phyloP scores from a whole-genome alignment of 2,888 invertebrate species.

The Hedya salicella region DNA sequence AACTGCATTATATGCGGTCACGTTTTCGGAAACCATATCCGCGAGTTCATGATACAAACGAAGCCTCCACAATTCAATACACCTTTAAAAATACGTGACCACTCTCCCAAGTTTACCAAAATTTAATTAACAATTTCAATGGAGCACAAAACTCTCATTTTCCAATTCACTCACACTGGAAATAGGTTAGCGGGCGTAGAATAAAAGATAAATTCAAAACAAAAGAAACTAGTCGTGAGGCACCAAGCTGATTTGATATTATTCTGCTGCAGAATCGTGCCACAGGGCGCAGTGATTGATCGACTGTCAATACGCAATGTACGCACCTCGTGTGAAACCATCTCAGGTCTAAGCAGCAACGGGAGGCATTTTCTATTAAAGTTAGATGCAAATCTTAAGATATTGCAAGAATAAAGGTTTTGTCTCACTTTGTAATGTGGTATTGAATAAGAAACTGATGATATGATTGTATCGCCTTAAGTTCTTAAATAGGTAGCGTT shows the following conservation, averaged over 20 bases:
- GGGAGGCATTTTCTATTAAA: constrained; percentile 11
- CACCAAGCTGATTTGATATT: constrained; percentile 82
- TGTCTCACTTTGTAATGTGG: no score
- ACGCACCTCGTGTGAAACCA: constrained; percentile 37
- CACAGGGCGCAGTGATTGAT: constrained; percentile 75
- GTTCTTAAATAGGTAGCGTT: no score
- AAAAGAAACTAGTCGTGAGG: constrained; percentile 79
- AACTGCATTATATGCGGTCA: neutral
- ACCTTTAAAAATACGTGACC: constrained; percentile 19
- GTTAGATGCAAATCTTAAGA: constrained; percentile 16
- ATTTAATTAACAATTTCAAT: constrained; percentile 39
- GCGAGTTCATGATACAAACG: neutral
- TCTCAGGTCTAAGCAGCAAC: constrained; percentile 30
- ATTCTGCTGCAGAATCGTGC: constrained; percentile 77
- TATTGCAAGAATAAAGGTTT: neutral
- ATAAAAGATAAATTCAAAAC: constrained; percentile 64
- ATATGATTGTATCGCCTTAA: no score
- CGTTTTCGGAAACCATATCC: neutral
- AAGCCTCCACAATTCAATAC: neutral
- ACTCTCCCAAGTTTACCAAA: constrained; percentile 30
- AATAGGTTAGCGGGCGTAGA: constrained; percentile 70
- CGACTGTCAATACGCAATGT: constrained; percentile 57
- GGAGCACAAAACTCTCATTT: constrained; percentile 30
- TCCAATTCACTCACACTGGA: constrained; percentile 51
- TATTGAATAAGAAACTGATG: no score